Percentiles rank a stretch among this genome's conserved stretches.
phyloP scores from a whole-genome alignment of 2,797 vertebrate genomes.

The Pelodytes ibericus region DNA sequence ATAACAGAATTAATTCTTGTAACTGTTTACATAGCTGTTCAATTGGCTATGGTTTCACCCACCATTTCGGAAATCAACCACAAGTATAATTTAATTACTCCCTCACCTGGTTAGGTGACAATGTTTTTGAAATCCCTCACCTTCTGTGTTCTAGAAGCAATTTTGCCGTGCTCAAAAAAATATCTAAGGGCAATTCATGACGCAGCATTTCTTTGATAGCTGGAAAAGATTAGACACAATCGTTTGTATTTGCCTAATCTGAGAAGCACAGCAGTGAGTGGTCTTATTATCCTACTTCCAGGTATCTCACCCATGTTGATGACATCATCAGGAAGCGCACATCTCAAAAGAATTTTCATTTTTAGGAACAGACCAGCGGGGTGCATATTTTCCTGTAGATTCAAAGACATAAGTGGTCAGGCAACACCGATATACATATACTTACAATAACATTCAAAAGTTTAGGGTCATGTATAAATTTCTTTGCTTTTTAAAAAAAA shows the following conservation, averaged over 20 bases:
- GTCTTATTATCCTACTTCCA: background rate
- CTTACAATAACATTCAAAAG: no score
- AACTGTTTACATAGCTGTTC: no score
- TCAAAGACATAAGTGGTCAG: conserved; percentile 25
- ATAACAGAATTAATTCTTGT: no score
- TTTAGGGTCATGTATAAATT: no score
- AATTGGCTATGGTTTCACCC: no score
- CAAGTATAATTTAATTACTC: no score
- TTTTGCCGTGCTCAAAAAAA: conserved; percentile 79
- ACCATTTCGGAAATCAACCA: no score
- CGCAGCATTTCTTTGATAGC: conserved; percentile 78
- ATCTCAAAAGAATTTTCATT: conserved; percentile 84
- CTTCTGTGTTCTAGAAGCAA: conserved; percentile 83
- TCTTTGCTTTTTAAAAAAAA: no score
- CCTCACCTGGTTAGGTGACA: no score
- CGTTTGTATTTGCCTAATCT: background rate
- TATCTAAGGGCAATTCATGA: conserved; percentile 76
- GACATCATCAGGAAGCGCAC: conserved; percentile 72
- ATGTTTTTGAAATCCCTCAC: conserved; percentile 68
- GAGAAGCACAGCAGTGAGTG: background rate
- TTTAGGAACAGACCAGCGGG: conserved; percentile 84
- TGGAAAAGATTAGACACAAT: conserved; percentile 60
- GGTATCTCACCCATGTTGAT: conserved; percentile 76
- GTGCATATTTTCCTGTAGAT: conserved; percentile 77
- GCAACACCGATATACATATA: no score